Evolutionary conservation across 2,888 invertebrate species (phyloP).

Genomic region (Mechanitis mazaeus): DNA sequence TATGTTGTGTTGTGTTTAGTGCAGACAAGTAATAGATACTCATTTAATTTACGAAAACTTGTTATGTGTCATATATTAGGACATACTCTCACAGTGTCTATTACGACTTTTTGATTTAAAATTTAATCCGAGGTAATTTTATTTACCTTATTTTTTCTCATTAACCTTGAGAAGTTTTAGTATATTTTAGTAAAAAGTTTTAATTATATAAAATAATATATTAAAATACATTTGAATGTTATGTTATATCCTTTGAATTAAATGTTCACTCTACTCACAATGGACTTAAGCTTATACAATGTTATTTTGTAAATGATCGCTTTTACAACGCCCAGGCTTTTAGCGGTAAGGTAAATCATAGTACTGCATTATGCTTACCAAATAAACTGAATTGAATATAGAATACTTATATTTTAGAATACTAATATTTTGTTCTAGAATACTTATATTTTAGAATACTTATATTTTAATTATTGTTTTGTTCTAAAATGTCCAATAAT

Average conservation of each 20-base stretch:
- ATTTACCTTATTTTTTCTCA: no score
- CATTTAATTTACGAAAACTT: no score
- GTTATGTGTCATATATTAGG: no score
- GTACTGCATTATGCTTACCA: slow-evolving; percentile 4
- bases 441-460: no score
- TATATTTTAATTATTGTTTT: not conserved
- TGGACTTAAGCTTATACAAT: slow-evolving; percentile 5
- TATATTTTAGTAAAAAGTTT: no score
- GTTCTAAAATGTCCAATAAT: not conserved
- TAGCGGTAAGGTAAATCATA: slow-evolving; percentile 5
- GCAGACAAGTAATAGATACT: not conserved
- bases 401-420: not conserved
- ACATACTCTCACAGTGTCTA: no score
- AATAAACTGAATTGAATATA: slow-evolving; percentile 2
- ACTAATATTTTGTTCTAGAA: no score
- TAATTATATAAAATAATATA: no score
- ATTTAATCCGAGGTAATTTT: no score
- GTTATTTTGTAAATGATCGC: slow-evolving; percentile 7
- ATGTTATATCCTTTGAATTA: not conserved
- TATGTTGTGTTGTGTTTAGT: not conserved
- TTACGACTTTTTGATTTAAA: no score
- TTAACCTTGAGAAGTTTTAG: no score
- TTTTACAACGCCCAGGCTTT: slow-evolving; percentile 3
- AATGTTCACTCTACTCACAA: not conserved
- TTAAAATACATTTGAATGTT: no score